Conservation (phyloP, 2,113 vertebrate genomes). For the Trematomus loennbergii region DNA sequence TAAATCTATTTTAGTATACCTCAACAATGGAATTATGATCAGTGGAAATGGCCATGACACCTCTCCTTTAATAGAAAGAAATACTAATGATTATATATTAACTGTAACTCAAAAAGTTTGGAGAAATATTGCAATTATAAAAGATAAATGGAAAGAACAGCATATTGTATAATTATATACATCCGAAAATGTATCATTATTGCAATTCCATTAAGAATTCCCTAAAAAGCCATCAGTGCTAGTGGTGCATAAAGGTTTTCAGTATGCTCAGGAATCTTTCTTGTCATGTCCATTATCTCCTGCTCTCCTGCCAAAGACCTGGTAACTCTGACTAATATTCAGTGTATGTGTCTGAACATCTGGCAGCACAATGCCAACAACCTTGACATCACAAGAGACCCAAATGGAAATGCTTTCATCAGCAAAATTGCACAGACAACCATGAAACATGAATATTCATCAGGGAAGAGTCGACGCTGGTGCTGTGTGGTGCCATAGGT, state of each 20-base stretch:
- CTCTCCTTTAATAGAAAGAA: too few species aligned
- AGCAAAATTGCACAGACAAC: constrained; percentile 43
- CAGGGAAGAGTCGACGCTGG: constrained; percentile 39
- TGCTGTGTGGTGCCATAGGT: background rate
- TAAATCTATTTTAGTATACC: too few species aligned
- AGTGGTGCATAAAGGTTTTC: background rate
- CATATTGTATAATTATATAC: background rate
- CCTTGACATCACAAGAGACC: constrained; percentile 35
- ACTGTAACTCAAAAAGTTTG: too few species aligned
- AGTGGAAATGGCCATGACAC: too few species aligned
- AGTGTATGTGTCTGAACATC: constrained; percentile 15
- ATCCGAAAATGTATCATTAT: background rate
- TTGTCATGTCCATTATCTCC: background rate
- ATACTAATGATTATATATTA: too few species aligned
- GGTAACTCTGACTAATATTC: background rate
- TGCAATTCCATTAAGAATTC: too few species aligned
- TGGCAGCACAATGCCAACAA: constrained; percentile 22
- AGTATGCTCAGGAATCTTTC: background rate
- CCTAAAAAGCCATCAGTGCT: background rate
- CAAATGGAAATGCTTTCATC: constrained; percentile 33
- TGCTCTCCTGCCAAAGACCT: background rate
- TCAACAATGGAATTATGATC: too few species aligned
- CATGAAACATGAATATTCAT: constrained; percentile 44
- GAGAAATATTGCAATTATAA: too few species aligned
- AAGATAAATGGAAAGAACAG: background rate